phyloP scores from a whole-genome alignment of 2,113 vertebrate species.

The Numida meleagris region DNA sequence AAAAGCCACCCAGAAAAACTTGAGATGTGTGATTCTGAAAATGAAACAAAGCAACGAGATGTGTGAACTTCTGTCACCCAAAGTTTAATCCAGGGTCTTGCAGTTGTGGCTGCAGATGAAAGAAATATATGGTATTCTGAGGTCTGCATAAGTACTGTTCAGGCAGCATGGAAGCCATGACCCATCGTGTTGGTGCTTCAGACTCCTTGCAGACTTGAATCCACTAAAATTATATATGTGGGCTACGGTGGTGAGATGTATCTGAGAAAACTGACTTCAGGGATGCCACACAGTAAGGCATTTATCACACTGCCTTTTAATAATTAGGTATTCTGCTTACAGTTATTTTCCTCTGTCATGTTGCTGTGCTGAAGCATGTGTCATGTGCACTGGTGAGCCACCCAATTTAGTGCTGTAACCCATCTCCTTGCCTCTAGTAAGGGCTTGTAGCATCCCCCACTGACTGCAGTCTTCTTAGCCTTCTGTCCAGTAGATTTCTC shows the following conservation, averaged over 20 bases:
- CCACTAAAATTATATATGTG: neutral
- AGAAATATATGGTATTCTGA: neutral
- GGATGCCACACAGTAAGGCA: rapidly evolving
- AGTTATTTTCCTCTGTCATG: neutral
- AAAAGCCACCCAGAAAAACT: neutral
- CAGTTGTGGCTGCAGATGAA: neutral
- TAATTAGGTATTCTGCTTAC: neutral
- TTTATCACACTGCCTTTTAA: neutral
- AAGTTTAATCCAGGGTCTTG: neutral
- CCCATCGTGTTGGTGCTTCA: neutral
- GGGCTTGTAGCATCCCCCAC: neutral
- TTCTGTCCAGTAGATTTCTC: neutral
- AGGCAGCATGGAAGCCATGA: neutral
- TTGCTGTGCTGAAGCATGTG: neutral
- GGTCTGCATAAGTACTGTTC: neutral
- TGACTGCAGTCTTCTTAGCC: neutral
- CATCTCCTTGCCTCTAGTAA: neutral
- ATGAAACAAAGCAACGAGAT: neutral
- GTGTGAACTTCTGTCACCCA: neutral
- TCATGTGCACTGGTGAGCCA: neutral
- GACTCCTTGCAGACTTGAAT: neutral
- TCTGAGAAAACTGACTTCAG: neutral
- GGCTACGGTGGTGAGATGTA: neutral
- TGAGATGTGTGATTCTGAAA: neutral
- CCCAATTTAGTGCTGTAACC: neutral